phyloP scores from a whole-genome alignment of 2,113 vertebrate species.

The Alces alces region DNA sequence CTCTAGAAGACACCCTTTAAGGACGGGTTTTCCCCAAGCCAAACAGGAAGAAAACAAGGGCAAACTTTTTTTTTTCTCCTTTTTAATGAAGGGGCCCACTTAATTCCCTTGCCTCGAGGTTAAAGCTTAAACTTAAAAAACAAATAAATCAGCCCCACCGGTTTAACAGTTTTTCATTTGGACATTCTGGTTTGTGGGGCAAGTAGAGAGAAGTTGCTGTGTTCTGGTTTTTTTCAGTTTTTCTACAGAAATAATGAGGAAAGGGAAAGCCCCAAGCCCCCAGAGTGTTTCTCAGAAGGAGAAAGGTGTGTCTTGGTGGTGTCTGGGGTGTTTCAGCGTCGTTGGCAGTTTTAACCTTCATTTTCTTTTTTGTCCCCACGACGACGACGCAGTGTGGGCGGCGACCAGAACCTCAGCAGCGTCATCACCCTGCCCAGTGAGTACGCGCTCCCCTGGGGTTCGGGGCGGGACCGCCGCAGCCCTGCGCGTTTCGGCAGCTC shows the following conservation, averaged over 20 bases:
- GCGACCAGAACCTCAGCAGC: constrained; percentile 75
- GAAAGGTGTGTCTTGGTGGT: background rate
- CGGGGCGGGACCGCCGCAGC: background rate
- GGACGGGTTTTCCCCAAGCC: background rate
- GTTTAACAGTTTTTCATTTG: background rate
- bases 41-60: background rate
- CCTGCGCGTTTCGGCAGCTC: background rate
- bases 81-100: background rate
- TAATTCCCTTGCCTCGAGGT: background rate
- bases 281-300: background rate
- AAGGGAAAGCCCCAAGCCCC: background rate
- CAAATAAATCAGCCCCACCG: background rate
- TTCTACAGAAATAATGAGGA: background rate
- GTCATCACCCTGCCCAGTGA: constrained; percentile 82
- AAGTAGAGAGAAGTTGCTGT: background rate
- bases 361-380: constrained; percentile 8
- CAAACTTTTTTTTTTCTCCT: background rate
- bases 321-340: background rate
- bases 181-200: background rate
- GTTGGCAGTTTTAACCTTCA: background rate
- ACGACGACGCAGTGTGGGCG: constrained; percentile 74
- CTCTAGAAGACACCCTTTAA: background rate
- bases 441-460: background rate
- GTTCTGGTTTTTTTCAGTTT: background rate
- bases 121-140: background rate